Base-by-base conservation (phyloP, 2,113 vertebrate species). In the Gopherus evgoodei region DNA sequence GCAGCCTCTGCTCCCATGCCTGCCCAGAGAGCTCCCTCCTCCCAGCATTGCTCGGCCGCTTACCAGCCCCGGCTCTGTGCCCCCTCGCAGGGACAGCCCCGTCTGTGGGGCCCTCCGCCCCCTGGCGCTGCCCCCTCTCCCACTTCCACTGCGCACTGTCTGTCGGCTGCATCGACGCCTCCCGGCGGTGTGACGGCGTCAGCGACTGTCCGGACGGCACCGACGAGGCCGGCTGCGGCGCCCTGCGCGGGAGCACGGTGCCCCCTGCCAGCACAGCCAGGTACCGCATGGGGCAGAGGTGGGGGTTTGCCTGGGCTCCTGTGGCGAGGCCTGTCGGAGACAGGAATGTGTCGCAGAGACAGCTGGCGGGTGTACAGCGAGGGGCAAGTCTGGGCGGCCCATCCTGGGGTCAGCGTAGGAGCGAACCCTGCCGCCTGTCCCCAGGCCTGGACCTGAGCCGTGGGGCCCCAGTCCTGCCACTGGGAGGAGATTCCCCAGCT, bases 131-230 rank as follows among this genome's bases (percentile, higher is more conserved):
- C 59, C 92, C 83, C 0, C 78, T 59, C 2, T 97, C 97, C 50
- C 98, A 98, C 92, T 98, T 98, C 97, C 97, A 96, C 89, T 99
- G 98, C 88, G 96, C 97, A 2, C 94, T 96, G 91, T 97, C 98
- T 89, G 98, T 97, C 27, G 90, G 95, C 25, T 98, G 99, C 84
- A 98, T 99, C 7, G 81, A 97, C 12, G 88, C 35, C 1, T 56
- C 90, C 50, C 90, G 38, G 90, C 27, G 92, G 1, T 99, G 99
- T 11, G 97, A 99, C 1, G 98, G 99, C 1, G 44, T 95, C 25
- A 75, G 80, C 1, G 95, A 99, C 91, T 99, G 99, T 75, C 96
- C 97, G 0, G 97, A 97, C 1, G 97, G 98, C 88, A 97, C 98
- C 0, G 98, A 99, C 25, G 99, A 99, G 96, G 90, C 44, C 1